phyloP scores from a whole-genome alignment of 2,888 invertebrate species.

The Aquatica leii region DNA sequence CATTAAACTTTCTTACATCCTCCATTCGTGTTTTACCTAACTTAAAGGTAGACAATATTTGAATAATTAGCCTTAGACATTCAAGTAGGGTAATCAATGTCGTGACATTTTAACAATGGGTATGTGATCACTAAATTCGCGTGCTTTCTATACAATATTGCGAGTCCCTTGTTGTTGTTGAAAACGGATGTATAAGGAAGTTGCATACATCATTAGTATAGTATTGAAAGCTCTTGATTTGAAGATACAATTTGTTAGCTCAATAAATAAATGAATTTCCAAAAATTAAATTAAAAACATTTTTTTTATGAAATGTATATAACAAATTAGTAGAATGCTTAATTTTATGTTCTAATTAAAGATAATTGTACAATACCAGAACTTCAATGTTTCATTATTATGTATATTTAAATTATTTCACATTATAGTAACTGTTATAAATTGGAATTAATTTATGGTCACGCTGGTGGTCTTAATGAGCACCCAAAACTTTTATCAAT shows the following conservation, averaged over 20 bases:
- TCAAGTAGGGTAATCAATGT: slow-evolving; percentile 40
- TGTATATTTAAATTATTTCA: background rate
- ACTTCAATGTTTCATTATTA: background rate
- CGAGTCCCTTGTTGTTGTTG: slow-evolving; percentile 18
- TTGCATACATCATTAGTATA: slow-evolving; percentile 43
- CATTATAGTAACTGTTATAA: slow-evolving; percentile 36
- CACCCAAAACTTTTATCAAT: slow-evolving; percentile 42
- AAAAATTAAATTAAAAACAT: too few species aligned
- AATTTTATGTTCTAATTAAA: too few species aligned
- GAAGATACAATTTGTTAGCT: too few species aligned
- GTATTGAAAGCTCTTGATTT: slow-evolving; percentile 43
- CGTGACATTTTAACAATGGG: slow-evolving; percentile 43
- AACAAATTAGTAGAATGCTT: too few species aligned
- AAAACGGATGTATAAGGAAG: slow-evolving; percentile 27
- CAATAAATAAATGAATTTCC: too few species aligned
- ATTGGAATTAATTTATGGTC: slow-evolving; percentile 39
- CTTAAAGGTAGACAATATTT: slow-evolving; percentile 38
- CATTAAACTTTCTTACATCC: slow-evolving; percentile 47
- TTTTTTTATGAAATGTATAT: too few species aligned
- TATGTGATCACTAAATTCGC: slow-evolving; percentile 42
- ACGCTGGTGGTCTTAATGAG: slow-evolving; percentile 38
- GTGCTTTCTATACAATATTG: slow-evolving; percentile 33
- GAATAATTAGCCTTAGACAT: slow-evolving; percentile 38
- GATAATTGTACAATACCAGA: too few species aligned
- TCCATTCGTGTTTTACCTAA: slow-evolving; percentile 41